phyloP scores from a whole-genome alignment of 2,113 vertebrate species.

The Chroicocephalus ridibundus region DNA sequence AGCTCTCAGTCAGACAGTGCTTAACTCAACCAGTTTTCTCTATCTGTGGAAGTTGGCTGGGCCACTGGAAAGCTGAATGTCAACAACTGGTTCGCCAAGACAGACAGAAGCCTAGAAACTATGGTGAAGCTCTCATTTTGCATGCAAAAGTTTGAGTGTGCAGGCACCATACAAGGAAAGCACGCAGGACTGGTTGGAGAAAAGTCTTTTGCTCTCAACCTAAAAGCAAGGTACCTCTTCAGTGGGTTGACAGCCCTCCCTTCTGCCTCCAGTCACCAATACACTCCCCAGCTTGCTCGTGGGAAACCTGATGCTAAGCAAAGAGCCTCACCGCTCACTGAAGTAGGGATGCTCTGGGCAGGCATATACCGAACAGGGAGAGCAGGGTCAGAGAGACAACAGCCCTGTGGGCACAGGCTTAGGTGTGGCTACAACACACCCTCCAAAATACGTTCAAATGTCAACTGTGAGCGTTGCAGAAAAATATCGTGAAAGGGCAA shows the following conservation, averaged over 20 bases:
- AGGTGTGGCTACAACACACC: not conserved
- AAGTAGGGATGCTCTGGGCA: not conserved
- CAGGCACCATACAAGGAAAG: not conserved
- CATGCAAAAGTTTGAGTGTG: not conserved
- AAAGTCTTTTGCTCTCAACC: not conserved
- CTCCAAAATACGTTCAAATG: not conserved
- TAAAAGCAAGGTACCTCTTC: not conserved
- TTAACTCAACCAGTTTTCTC: not conserved
- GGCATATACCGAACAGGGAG: not conserved
- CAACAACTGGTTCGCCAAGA: not conserved
- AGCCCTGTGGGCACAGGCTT: not conserved
- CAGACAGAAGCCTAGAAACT: not conserved
- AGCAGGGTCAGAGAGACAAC: not conserved
- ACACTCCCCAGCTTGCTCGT: not conserved
- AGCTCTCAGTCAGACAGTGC: not conserved
- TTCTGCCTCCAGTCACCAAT: not conserved
- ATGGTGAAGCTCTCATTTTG: not conserved
- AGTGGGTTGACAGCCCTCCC: not conserved
- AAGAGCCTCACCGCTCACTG: not conserved
- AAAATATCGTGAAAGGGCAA: not conserved
- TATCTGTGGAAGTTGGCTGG: not conserved
- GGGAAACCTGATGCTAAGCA: not conserved
- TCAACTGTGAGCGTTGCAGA: not conserved
- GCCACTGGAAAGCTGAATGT: not conserved
- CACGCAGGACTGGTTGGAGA: rapidly evolving